Conservation (phyloP, 2,797 vertebrate species). For the Geotrypetes seraphini region DNA sequence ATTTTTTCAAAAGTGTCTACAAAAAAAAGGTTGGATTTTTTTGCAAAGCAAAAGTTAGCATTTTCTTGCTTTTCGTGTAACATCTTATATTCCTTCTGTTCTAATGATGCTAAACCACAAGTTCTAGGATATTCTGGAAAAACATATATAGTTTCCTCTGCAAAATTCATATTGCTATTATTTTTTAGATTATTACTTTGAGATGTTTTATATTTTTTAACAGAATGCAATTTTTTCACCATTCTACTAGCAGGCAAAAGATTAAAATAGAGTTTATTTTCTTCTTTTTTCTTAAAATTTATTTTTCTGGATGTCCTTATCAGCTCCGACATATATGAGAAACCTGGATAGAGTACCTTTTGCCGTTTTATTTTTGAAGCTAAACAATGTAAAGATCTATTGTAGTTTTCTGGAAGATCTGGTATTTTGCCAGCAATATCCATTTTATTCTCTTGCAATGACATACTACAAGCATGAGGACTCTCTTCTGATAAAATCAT, state of each 20-base stretch:
- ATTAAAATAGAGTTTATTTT: background rate
- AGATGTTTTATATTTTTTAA: conserved; percentile 1
- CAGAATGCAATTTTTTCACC: background rate
- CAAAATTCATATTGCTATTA: background rate
- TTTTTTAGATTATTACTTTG: background rate
- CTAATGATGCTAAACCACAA: background rate
- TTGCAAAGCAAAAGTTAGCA: background rate
- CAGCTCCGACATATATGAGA: background rate
- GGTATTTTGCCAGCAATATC: conserved; percentile 5
- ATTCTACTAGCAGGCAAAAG: background rate
- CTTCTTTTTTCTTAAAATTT: conserved; percentile 1
- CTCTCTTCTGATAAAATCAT: background rate
- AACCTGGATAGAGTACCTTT: background rate
- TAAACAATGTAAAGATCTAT: background rate
- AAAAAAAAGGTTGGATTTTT: conserved; percentile 5
- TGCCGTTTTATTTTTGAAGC: background rate
- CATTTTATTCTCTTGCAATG: background rate
- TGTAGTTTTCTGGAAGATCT: background rate
- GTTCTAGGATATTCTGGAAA: background rate
- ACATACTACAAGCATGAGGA: background rate
- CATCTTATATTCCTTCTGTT: background rate
- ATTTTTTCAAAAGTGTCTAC: conserved; percentile 64
- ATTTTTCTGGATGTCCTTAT: background rate
- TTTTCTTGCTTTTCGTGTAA: background rate
- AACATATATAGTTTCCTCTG: background rate